Conservation (phyloP, 2,113 vertebrate species). For the Elgaria multicarinata region DNA sequence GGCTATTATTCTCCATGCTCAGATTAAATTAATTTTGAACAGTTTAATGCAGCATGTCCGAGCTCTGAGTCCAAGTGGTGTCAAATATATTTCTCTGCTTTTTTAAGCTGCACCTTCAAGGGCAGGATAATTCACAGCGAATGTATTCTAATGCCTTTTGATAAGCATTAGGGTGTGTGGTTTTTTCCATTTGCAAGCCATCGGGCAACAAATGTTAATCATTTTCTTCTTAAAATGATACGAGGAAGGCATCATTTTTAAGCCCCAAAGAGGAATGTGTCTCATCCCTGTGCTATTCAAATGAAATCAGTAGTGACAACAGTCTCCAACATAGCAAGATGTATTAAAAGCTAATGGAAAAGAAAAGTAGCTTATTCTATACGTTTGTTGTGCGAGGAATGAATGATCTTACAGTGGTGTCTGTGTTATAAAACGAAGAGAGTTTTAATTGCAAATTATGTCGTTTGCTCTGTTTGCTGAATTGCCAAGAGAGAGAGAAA, state of each 20-base stretch:
- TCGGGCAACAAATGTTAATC: constrained; percentile 78
- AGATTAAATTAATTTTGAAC: constrained; percentile 91
- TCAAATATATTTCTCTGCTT: constrained; percentile 87
- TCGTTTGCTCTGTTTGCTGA: constrained; percentile 59
- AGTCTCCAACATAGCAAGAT: constrained; percentile 48
- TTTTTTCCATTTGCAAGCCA: constrained; percentile 82
- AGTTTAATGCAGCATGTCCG: constrained; percentile 87
- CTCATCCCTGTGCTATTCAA: constrained; percentile 66
- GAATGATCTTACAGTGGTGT: constrained; percentile 55
- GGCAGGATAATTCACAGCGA: constrained; percentile 81
- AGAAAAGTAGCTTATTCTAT: constrained; percentile 43
- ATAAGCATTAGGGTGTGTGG: constrained; percentile 80
- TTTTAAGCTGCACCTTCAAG: constrained; percentile 86
- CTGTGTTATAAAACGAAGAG: constrained; percentile 65
- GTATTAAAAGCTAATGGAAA: constrained; percentile 44
- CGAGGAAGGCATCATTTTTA: constrained; percentile 66
- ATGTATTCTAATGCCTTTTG: constrained; percentile 81
- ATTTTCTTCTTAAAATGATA: constrained; percentile 71
- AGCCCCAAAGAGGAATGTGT: constrained; percentile 60
- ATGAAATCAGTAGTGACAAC: constrained; percentile 61
- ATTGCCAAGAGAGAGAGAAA: constrained; percentile 55
- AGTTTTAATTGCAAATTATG: constrained; percentile 52
- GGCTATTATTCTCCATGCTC: constrained; percentile 87
- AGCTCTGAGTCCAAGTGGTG: constrained; percentile 83
- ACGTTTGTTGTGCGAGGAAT: constrained; percentile 43